Evolutionary conservation across 2,797 vertebrate species (phyloP).

Genomic region (Apodemus agrarius): DNA sequence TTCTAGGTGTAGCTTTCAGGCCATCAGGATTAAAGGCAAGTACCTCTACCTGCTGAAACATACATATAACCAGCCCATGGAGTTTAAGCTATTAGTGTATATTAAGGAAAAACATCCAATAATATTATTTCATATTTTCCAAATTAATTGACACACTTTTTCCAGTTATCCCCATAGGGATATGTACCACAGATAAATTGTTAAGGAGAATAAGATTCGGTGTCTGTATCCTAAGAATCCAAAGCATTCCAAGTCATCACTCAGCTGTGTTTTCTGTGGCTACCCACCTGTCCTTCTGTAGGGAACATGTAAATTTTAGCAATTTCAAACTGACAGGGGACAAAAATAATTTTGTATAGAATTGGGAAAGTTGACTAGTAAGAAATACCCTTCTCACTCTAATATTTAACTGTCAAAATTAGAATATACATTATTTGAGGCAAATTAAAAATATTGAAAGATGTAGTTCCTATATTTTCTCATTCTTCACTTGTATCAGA

Average conservation of each 20-base stretch:
- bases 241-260: neutral
- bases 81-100: neutral
- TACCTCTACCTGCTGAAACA: neutral
- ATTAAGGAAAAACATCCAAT: neutral
- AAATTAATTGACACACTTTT: neutral
- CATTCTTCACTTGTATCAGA: neutral
- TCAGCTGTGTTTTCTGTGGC: neutral
- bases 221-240: neutral
- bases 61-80: neutral
- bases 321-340: neutral
- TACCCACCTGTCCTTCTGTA: neutral
- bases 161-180: neutral
- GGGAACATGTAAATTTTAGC: neutral
- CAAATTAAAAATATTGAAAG: neutral
- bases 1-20: neutral
- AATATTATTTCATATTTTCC: neutral
- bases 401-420: neutral
- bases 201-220: neutral
- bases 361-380: neutral
- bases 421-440: neutral
- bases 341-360: neutral
- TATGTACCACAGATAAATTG: neutral
- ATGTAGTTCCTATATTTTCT: neutral
- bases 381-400: neutral
- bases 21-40: accelerated